These are phyloP conservation scores for Enteromius radiatus DNA, from an alignment of 2,797 vertebrate genomes.

Conservation along the genomic window DNA sequence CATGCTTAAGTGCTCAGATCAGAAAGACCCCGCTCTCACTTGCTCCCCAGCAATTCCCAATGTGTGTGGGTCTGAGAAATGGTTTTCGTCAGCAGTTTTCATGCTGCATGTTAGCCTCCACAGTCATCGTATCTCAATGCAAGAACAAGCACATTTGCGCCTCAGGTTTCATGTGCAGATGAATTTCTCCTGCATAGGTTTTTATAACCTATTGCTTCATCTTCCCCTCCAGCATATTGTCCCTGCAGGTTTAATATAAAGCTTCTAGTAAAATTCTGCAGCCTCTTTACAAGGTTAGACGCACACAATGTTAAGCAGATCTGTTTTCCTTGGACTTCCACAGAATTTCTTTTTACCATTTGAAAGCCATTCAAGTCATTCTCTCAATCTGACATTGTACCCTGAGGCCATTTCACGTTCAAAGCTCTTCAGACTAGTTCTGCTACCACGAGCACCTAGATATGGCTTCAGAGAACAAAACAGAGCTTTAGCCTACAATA, in stretches of 20 bases:
- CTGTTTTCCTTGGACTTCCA: constrained; percentile 53
- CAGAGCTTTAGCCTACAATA: constrained; percentile 36
- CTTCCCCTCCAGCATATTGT: neutral
- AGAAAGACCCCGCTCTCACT: constrained; percentile 55
- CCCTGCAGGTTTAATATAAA: constrained; percentile 35
- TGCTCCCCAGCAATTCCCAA: constrained; percentile 59
- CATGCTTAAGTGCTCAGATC: constrained; percentile 53
- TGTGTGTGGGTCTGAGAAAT: constrained; percentile 35
- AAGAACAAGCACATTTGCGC: neutral
- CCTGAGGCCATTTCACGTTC: constrained; percentile 19
- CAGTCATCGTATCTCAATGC: constrained; percentile 3
- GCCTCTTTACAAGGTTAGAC: constrained; percentile 42
- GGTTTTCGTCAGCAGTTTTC: constrained; percentile 35
- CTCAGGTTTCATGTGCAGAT: constrained; percentile 23
- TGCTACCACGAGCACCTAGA: constrained; percentile 26
- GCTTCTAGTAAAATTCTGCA: constrained; percentile 49
- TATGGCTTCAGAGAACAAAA: constrained; percentile 38
- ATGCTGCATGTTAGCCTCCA: constrained; percentile 9
- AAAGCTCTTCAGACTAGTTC: constrained; percentile 17
- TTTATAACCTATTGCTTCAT: constrained; percentile 48
- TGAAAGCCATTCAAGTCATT: constrained; percentile 34
- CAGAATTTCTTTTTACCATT: constrained; percentile 42
- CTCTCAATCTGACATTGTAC: constrained; percentile 35
- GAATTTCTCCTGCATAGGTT: constrained; percentile 9
- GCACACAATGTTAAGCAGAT: constrained; percentile 18